These are phyloP conservation scores for Pseudochirops corinnae DNA, from an alignment of 2,797 vertebrate genomes.

Conservation along the genomic window DNA sequence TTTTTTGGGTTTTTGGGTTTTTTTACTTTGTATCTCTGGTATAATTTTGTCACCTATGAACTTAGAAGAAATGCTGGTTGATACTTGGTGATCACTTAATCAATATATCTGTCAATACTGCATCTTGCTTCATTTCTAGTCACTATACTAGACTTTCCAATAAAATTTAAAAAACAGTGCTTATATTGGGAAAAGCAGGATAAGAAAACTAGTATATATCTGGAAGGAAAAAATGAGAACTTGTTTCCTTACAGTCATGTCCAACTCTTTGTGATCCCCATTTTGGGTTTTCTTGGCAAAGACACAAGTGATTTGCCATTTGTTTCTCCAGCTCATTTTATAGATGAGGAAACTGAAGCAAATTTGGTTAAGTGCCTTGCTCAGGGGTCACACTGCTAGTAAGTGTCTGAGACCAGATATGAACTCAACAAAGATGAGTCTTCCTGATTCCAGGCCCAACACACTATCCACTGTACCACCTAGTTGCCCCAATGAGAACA, in stretches of 20 bases:
- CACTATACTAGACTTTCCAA: constrained; percentile 22
- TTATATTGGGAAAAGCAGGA: not conserved
- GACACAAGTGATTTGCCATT: too few species aligned
- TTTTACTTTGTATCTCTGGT: not conserved
- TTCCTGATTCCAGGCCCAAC: too few species aligned
- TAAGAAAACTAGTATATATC: constrained; percentile 26
- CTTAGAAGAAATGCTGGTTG: not conserved
- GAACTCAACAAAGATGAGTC: not conserved
- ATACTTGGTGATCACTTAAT: not conserved
- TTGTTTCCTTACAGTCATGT: too few species aligned
- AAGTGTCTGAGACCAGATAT: constrained; percentile 13
- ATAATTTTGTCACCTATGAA: not conserved
- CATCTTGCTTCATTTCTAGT: constrained; percentile 37
- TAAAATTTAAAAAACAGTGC: not conserved
- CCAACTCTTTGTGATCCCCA: too few species aligned
- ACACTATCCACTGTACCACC: too few species aligned
- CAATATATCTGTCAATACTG: not conserved
- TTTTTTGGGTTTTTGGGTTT: not conserved
- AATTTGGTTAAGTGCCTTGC: not conserved
- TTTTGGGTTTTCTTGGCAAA: too few species aligned
- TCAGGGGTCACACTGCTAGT: not conserved
- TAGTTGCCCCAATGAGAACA: too few species aligned
- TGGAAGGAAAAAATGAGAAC: too few species aligned
- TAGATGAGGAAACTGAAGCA: too few species aligned
- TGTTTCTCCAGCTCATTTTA: too few species aligned